Conservation (phyloP, 1,140 invertebrate species). For the Papilio machaon region DNA sequence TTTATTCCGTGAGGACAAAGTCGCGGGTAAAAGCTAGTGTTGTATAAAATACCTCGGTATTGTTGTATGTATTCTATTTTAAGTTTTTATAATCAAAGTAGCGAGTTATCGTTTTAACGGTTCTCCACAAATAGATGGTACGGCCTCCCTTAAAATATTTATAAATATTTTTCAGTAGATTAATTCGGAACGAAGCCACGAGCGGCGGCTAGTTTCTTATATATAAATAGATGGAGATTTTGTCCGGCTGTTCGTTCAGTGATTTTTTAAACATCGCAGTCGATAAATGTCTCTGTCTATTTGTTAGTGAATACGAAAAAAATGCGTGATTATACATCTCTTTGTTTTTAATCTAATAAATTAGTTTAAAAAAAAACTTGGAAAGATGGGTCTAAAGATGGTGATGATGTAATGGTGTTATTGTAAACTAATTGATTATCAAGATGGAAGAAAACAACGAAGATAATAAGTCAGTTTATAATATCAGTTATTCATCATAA, state of each 20-base stretch:
- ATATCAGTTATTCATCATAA: background rate
- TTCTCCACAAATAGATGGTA: background rate
- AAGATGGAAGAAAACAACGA: background rate
- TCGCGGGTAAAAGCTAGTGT: too few relatives aligned
- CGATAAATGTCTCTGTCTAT: background rate
- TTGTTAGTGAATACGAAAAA: background rate
- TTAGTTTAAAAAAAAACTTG: too few relatives aligned
- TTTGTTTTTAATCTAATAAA: background rate
- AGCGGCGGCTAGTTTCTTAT: background rate
- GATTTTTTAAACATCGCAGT: slow-evolving; percentile 16
- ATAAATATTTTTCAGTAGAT: slow-evolving; percentile 13
- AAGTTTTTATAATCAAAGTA: background rate
- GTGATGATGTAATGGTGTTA: background rate
- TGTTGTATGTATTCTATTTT: too few relatives aligned
- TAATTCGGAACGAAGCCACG: background rate
- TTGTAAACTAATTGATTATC: background rate
- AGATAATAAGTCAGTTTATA: background rate
- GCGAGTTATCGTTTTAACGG: background rate
- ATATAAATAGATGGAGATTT: slow-evolving; percentile 25
- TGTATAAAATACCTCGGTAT: too few relatives aligned
- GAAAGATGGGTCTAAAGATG: background rate
- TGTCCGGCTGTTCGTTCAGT: slow-evolving; percentile 22
- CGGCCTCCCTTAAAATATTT: slow-evolving; percentile 6
- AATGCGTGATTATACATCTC: background rate
- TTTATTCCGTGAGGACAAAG: too few relatives aligned